Percentiles rank a stretch among this genome's conserved stretches.
Conservation (phyloP, 2,113 vertebrate genomes). For the Melanerpes formicivorus region DNA sequence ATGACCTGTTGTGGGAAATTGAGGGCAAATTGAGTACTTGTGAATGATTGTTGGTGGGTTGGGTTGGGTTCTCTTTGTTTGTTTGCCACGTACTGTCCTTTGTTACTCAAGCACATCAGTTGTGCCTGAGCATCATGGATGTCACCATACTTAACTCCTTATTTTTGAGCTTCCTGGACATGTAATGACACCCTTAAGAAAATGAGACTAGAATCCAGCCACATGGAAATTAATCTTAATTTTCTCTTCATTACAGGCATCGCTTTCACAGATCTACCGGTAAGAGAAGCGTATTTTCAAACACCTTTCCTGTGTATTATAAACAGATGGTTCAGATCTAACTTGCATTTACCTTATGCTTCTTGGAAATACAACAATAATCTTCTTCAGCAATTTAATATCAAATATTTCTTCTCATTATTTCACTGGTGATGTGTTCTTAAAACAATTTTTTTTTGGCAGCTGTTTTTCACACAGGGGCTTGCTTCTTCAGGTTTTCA, state of each 20-base stretch:
- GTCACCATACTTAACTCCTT: neutral
- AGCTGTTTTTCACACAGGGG: rapidly evolving
- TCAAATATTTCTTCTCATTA: neutral
- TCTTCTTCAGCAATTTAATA: neutral
- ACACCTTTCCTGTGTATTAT: neutral
- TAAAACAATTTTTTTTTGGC: neutral
- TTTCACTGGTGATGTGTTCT: neutral
- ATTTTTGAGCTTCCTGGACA: neutral
- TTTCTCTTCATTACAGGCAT: conserved; percentile 77
- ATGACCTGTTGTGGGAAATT: neutral
- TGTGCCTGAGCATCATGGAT: neutral
- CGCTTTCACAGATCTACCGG: conserved; percentile 84
- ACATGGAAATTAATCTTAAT: conserved; percentile 39
- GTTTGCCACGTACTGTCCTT: neutral
- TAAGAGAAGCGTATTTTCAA: conserved; percentile 74
- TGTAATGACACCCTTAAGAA: neutral
- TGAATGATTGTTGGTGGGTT: neutral
- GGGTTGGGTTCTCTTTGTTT: neutral
- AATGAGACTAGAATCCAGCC: neutral
- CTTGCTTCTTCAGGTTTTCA: neutral
- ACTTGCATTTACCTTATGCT: neutral
- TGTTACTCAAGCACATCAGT: neutral
- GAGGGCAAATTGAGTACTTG: neutral
- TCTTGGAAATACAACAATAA: neutral
- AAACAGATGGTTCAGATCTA: neutral